phyloP scores from a whole-genome alignment of 2,797 vertebrate genomes.

The Menidia menidia region DNA sequence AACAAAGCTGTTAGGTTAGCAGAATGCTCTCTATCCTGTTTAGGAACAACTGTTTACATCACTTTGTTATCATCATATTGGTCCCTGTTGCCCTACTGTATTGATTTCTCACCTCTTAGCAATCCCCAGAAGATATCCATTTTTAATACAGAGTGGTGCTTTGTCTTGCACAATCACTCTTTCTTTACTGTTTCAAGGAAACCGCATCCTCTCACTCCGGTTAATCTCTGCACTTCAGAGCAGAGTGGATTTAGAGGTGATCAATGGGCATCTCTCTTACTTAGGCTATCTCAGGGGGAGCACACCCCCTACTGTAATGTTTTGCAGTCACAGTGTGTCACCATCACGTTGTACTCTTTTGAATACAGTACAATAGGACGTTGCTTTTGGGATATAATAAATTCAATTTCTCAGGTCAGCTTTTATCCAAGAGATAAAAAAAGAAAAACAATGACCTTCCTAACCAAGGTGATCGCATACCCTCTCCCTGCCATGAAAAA shows the following conservation, averaged over 20 bases:
- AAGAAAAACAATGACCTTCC: too few relatives aligned
- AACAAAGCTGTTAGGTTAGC: slow-evolving; percentile 3
- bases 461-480: too few relatives aligned
- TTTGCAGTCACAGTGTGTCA: not conserved
- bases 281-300: slow-evolving; percentile 4
- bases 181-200: slow-evolving; percentile 35
- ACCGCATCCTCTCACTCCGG: not conserved
- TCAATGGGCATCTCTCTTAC: slow-evolving; percentile 21
- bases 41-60: slow-evolving; percentile 8
- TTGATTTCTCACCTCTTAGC: slow-evolving; percentile 33
- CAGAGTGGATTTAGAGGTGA: slow-evolving; percentile 26
- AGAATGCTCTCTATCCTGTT: not conserved
- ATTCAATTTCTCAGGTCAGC: not conserved
- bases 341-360: not conserved
- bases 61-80: slow-evolving; percentile 24
- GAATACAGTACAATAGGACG: not conserved
- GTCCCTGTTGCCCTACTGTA: slow-evolving; percentile 1
- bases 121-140: slow-evolving; percentile 9
- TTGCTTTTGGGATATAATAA: not conserved
- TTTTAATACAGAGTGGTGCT: slow-evolving; percentile 13
- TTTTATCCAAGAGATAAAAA: not conserved
- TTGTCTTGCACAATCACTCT: slow-evolving; percentile 18
- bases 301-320: not conserved
- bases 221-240: slow-evolving; percentile 25
- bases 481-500: too few relatives aligned